phyloP scores from a whole-genome alignment of 2,113 vertebrate genomes.

The Aptenodytes forsteri region DNA sequence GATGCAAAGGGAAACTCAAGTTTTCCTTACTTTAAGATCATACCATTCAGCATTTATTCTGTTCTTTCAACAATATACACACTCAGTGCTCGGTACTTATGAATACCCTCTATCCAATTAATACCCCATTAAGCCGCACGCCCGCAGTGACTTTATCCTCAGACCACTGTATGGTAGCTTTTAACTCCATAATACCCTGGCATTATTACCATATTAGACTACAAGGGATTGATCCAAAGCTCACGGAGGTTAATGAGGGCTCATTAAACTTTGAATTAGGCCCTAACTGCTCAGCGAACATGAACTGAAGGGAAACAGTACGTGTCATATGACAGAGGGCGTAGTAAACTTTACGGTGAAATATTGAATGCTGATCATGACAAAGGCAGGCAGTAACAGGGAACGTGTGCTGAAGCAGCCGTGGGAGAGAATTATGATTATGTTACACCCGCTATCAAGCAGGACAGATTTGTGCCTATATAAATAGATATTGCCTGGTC shows the following conservation, averaged over 20 bases:
- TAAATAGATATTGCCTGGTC: not conserved
- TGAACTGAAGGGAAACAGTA: not conserved
- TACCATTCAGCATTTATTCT: not conserved
- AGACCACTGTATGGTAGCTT: constrained; percentile 40
- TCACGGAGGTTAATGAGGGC: constrained; percentile 51
- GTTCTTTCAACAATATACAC: not conserved
- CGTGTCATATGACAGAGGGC: not conserved
- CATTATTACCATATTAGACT: constrained; percentile 47
- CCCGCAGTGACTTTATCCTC: constrained; percentile 53
- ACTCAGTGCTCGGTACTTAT: constrained; percentile 36
- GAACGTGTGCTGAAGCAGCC: not conserved
- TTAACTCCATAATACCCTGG: constrained; percentile 58
- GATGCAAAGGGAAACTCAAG: not conserved
- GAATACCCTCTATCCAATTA: constrained; percentile 52
- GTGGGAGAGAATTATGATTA: not conserved
- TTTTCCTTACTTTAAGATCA: not conserved
- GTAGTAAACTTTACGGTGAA: not conserved
- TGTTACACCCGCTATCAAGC: not conserved
- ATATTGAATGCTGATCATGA: not conserved
- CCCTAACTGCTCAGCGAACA: constrained; percentile 26
- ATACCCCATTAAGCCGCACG: not conserved
- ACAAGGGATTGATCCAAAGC: constrained; percentile 47
- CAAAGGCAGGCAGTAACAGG: not conserved
- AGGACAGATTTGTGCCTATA: not conserved
- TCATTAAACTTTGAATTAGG: constrained; percentile 58